Base-by-base conservation (phyloP, 2,888 invertebrate genomes). In the Hyppa rectilinea region DNA sequence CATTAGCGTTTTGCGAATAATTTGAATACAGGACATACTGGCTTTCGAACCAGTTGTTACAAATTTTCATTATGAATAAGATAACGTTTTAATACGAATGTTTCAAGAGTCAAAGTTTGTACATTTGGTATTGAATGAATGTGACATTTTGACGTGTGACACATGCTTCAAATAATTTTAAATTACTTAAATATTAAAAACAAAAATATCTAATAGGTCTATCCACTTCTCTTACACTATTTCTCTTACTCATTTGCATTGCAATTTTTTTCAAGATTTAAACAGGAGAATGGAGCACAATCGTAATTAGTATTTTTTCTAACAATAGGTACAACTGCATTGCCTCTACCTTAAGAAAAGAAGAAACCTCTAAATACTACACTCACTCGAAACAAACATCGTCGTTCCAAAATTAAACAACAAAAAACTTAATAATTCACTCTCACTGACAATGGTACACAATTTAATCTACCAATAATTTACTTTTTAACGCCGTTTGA, bases 401-500 rank as follows among this genome's bases (percentile, higher is more conserved):
- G 29, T 23, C 40, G 61, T 61, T 79, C 67, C 59, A 56, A 70
- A 83, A 47, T 83, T 67, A 75, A 75, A 83, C 59, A 67, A 83
- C 70, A 64, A 60, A 80, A 69, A 70, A 67, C 47, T n/a, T 20
- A 53, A 75, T 80, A 65, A 56, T 29, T 80, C 63, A 70, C 66
- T 64, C 56, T 55, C 60, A 36, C 55, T 67, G 81, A 83, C 81
- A 81, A 69, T 84, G 47, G 53, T 64, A 73, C 68, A 75, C 82
- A 59, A 55, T 74, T 65, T 83, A 82, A 81, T 85, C 78, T 71
- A 72, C 70, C 55, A 78, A 78, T 86, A 75, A 76, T 67, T 86
- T 70, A 76, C 71, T 80, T 72, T 84, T 81, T 80, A 83, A 83
- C 78, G 73, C 69, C 78, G 75, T 84, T 85, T 79, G 75, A 83